A percentile compares a stretch with the other conserved stretches of the same genome.
Evolutionary conservation across 2,888 invertebrate species (phyloP).

Genomic region (Trichopoda pennipes): DNA sequence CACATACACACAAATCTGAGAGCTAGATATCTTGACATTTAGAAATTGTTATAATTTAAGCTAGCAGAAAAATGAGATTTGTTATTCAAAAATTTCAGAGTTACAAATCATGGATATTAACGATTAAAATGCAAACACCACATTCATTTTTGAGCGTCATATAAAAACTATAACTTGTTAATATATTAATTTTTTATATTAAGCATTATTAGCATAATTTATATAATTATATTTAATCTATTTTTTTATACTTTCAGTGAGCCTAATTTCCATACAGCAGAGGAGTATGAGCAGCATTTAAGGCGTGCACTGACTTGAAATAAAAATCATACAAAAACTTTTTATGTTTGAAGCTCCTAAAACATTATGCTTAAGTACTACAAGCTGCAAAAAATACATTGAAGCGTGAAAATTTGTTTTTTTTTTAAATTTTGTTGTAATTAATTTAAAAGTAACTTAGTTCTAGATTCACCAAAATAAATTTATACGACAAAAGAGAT

Average conservation of each 20-base stretch:
- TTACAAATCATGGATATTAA: no score
- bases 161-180: no score
- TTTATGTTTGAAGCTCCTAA: constrained; percentile 53
- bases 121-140: no score
- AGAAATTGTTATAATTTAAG: no score
- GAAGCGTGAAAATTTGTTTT: constrained; percentile 10
- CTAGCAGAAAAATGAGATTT: no score
- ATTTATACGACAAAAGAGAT: constrained; percentile 30
- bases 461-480: constrained; percentile 57
- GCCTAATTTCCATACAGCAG: constrained; percentile 76
- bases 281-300: constrained; percentile 78
- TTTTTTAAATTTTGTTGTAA: no score
- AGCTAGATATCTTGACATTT: no score
- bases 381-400: constrained; percentile 20
- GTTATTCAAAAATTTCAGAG: no score
- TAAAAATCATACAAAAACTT: constrained; percentile 23
- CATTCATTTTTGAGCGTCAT: no score
- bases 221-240: constrained; percentile 40
- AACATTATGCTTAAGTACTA: constrained; percentile 34
- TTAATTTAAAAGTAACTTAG: constrained; percentile 23
- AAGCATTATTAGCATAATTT: background rate
- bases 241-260: constrained; percentile 68
- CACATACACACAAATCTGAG: no score
- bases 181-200: no score
- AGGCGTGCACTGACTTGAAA: constrained; percentile 75